Evolutionary conservation across 2,113 vertebrate species (phyloP).

Genomic region (Eolophus roseicapilla): DNA sequence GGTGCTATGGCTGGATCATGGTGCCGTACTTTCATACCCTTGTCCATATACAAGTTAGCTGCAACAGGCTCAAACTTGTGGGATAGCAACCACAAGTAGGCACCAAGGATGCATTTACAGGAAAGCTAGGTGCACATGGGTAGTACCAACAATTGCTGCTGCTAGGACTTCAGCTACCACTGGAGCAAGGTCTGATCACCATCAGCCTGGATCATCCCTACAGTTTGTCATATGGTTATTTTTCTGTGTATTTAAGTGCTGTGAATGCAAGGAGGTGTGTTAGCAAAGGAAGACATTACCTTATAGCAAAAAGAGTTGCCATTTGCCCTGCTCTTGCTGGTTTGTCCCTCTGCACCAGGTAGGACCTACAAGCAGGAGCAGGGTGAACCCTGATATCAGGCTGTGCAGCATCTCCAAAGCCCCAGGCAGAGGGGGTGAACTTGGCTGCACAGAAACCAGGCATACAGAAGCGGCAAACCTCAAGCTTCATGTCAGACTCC

Average conservation of each 20-base stretch:
- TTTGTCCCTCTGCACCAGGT: not conserved
- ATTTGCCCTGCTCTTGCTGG: not conserved
- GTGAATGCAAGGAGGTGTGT: not conserved
- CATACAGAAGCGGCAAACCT: not conserved
- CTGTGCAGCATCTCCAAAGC: not conserved
- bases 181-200: not conserved
- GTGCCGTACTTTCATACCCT: not conserved
- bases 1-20: not conserved
- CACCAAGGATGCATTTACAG: not conserved
- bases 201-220: not conserved
- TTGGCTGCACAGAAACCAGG: rapidly evolving
- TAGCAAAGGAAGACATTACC: not conserved
- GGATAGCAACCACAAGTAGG: not conserved
- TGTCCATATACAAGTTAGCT: not conserved
- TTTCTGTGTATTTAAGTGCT: not conserved
- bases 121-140: not conserved
- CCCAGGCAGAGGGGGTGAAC: rapidly evolving
- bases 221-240: not conserved
- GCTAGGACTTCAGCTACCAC: not conserved
- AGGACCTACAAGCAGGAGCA: not conserved
- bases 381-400: not conserved
- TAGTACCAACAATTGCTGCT: not conserved
- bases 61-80: not conserved
- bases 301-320: not conserved
- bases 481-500: not conserved